phyloP scores from a whole-genome alignment of 2,888 invertebrate genomes.

The Aphidius colemani region DNA sequence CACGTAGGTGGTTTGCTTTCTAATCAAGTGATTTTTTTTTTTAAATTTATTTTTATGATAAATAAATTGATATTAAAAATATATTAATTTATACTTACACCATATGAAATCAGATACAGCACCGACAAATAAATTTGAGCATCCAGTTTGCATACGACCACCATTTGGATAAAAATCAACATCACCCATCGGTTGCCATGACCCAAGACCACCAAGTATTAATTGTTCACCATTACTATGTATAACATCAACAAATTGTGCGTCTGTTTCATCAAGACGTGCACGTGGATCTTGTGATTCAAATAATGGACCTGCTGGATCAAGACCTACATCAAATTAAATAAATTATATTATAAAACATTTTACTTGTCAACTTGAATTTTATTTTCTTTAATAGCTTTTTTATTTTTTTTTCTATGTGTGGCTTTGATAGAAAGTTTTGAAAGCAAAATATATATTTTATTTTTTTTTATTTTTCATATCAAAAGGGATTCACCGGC shows the following conservation, averaged over 20 bases:
- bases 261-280: constrained; percentile 82
- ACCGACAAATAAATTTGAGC: constrained; percentile 89
- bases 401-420: neutral
- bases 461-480: too few species aligned
- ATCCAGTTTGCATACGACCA: constrained; percentile 88
- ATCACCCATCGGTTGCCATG: constrained; percentile 90
- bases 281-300: constrained; percentile 87
- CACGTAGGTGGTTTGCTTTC: constrained; percentile 51
- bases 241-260: constrained; percentile 89
- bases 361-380: constrained; percentile 5
- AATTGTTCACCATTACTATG: constrained; percentile 92
- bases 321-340: constrained; percentile 67
- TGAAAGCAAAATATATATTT: constrained; percentile 6
- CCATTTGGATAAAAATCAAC: constrained; percentile 93
- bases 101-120: constrained; percentile 89
- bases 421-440: constrained; percentile 1
- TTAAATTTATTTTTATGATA: neutral
- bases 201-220: constrained; percentile 86
- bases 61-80: neutral
- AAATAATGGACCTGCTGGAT: constrained; percentile 90
- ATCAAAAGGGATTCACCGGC: too few species aligned
- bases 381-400: neutral
- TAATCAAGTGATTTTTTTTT: constrained; percentile 40
- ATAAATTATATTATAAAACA: neutral
- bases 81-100: too few species aligned